Percentiles rank a stretch among this genome's conserved stretches.
phyloP scores from a whole-genome alignment of 1,140 invertebrate genomes.

The Periplaneta americana region DNA sequence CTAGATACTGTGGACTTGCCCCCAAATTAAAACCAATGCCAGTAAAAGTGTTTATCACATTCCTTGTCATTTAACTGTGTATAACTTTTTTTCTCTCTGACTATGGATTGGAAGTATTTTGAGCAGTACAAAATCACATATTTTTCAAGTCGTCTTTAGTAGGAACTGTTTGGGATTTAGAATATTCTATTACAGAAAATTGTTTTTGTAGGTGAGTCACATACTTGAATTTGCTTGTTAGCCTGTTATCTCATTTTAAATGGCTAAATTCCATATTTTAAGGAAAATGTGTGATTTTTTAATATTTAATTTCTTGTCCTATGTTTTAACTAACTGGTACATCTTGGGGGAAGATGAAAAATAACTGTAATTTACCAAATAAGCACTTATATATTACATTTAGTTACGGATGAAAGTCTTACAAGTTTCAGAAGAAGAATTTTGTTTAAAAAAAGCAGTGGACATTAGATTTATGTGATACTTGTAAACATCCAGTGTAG shows the following conservation, averaged over 20 bases:
- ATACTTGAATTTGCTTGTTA: neutral
- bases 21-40: neutral
- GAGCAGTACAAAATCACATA: neutral
- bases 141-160: neutral
- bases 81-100: neutral
- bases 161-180: neutral
- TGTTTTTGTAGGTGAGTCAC: neutral
- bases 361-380: neutral
- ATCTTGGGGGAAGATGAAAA: neutral
- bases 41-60: neutral
- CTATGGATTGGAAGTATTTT: neutral
- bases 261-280: neutral
- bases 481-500: neutral
- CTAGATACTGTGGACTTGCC: neutral
- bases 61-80: neutral
- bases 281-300: neutral
- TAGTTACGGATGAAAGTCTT: neutral
- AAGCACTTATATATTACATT: neutral
- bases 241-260: neutral
- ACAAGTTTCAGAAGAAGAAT: neutral
- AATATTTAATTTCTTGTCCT: neutral
- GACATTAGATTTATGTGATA: neutral
- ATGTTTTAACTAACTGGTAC: neutral
- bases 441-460: neutral
- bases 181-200: neutral